Evolutionary conservation across 2,797 vertebrate species (phyloP).

Genomic region (Tolypeutes matacus): DNA sequence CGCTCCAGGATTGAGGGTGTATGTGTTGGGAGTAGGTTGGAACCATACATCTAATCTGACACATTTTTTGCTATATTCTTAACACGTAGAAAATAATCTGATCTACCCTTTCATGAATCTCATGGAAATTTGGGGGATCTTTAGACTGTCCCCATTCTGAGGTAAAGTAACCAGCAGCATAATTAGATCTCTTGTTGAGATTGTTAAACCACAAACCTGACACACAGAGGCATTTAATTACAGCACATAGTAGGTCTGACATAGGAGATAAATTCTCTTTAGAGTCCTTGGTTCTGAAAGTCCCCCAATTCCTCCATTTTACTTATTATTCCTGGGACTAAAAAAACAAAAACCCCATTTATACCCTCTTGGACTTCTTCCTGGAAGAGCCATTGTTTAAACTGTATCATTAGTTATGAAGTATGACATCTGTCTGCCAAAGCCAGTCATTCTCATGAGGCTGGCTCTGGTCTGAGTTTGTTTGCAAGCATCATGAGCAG

Average conservation of each 20-base stretch:
- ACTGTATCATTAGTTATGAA: not conserved
- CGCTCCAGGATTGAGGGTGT: not conserved
- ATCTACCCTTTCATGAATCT: not conserved
- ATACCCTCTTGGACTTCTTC: not conserved
- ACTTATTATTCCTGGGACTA: not conserved
- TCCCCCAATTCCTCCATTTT: not conserved
- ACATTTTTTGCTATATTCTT: not conserved
- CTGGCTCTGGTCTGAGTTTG: not conserved
- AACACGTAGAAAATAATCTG: not conserved
- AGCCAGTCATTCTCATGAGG: not conserved
- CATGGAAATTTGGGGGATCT: not conserved
- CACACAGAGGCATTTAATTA: not conserved
- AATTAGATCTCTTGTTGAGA: not conserved
- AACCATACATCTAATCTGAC: not conserved
- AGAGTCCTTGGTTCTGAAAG: not conserved
- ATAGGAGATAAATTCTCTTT: not conserved
- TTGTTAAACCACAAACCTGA: not conserved
- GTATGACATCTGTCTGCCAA: not conserved
- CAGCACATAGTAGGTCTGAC: rapidly evolving
- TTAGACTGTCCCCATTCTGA: not conserved
- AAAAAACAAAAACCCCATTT: not conserved
- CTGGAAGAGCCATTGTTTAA: not conserved
- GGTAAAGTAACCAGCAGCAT: not conserved
- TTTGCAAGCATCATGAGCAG: not conserved
- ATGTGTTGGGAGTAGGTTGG: not conserved